Percentiles rank a stretch among this genome's conserved stretches.
These are phyloP conservation scores for Lacerta agilis DNA, from an alignment of 2,797 vertebrate species.

Conservation along the genomic window DNA sequence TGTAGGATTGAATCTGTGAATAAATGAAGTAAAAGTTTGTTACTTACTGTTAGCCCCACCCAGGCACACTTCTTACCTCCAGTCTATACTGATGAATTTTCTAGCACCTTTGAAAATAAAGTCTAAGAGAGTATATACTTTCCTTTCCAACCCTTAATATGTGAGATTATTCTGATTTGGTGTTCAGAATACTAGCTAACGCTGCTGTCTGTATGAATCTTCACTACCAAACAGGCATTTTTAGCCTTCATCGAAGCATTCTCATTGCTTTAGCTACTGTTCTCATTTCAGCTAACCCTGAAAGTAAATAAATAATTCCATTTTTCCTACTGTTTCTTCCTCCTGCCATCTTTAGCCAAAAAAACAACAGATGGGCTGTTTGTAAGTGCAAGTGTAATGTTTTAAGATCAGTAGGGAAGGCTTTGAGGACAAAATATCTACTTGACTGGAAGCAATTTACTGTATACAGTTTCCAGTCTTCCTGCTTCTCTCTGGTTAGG, in stretches of 20 bases:
- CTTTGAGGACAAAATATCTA: conserved; percentile 48
- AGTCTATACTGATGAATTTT: conserved; percentile 29
- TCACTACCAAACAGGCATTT: not conserved
- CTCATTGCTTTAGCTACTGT: conserved; percentile 45
- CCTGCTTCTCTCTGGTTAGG: conserved; percentile 55
- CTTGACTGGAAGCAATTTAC: conserved; percentile 50
- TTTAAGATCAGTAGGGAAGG: conserved; percentile 12
- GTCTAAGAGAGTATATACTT: not conserved
- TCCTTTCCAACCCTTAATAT: not conserved
- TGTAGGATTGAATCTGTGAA: not conserved
- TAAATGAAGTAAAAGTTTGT: not conserved
- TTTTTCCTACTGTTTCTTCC: not conserved
- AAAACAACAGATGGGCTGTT: conserved; percentile 39
- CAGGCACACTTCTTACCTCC: not conserved
- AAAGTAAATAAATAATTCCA: not conserved
- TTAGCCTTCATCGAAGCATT: conserved; percentile 15
- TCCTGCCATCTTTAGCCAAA: conserved; percentile 41
- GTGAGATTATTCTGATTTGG: conserved; percentile 2
- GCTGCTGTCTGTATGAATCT: not conserved
- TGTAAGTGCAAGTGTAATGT: conserved; percentile 44
- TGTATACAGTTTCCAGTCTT: conserved; percentile 55
- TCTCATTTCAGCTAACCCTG: conserved; percentile 39
- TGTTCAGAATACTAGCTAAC: not conserved
- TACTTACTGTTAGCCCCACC: not conserved
- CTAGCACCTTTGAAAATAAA: not conserved